Conservation (phyloP, 2,113 vertebrate species). For the Cacatua alba region DNA sequence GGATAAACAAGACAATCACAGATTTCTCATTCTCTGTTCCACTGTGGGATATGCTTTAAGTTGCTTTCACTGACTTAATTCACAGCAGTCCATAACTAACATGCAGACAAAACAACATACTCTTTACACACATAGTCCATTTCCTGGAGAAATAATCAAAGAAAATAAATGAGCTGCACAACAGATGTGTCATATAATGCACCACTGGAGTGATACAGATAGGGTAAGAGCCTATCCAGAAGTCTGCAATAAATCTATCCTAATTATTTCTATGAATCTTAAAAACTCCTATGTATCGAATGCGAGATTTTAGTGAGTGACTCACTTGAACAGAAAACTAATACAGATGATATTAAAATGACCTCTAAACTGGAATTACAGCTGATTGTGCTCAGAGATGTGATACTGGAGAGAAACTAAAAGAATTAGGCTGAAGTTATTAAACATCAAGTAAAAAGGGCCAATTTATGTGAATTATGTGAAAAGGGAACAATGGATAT, state of each 20-base stretch:
- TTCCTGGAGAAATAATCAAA: constrained; percentile 35
- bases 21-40: not conserved
- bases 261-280: not conserved
- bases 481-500: constrained; percentile 26
- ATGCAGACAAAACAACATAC: constrained; percentile 48
- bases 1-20: not conserved
- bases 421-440: not conserved
- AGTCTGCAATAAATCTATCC: not conserved
- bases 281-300: not conserved
- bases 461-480: constrained; percentile 46
- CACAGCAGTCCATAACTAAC: not conserved
- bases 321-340: constrained; percentile 3
- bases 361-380: not conserved
- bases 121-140: constrained; percentile 24
- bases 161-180: constrained; percentile 22
- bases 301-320: not conserved
- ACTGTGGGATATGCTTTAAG: not conserved
- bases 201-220: not conserved
- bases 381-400: not conserved
- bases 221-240: not conserved
- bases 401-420: not conserved
- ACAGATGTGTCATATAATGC: constrained; percentile 48
- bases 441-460: constrained; percentile 17
- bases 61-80: not conserved
- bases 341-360: not conserved